A percentile compares a stretch with the other conserved stretches of the same genome.
These are phyloP conservation scores for Lacerta bilineata DNA, from an alignment of 2,797 vertebrate species.

Conservation along the genomic window DNA sequence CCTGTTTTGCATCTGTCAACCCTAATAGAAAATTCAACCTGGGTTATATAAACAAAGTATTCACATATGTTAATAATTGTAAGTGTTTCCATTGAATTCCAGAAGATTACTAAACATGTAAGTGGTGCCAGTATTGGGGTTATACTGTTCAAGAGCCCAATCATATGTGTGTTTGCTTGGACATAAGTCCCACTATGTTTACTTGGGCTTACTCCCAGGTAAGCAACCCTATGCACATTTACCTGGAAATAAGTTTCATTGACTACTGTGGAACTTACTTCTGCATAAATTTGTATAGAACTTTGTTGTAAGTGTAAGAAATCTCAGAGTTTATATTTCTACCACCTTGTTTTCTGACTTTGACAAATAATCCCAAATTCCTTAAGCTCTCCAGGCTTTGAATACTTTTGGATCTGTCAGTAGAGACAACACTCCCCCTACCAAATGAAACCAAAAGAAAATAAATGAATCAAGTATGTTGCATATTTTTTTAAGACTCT, in stretches of 20 bases:
- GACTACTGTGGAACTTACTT: not conserved
- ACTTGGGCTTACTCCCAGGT: not conserved
- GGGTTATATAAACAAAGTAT: too few relatives aligned
- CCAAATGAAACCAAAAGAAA: conserved; percentile 26
- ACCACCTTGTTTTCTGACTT: conserved; percentile 1
- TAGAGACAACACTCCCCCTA: conserved; percentile 24
- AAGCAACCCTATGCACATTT: not conserved
- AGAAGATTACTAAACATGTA: not conserved
- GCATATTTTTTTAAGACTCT: conserved; percentile 21
- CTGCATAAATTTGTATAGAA: not conserved
- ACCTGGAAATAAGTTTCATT: not conserved
- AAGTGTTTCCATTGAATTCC: not conserved
- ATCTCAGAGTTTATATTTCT: conserved; percentile 22
- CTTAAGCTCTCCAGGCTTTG: not conserved
- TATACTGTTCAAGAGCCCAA: not conserved
- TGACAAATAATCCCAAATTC: not conserved
- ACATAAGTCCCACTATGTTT: not conserved
- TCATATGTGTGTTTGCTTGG: not conserved
- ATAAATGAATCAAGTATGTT: conserved; percentile 40
- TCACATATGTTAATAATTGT: too few relatives aligned
- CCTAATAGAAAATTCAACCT: too few relatives aligned
- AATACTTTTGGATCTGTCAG: conserved; percentile 8
- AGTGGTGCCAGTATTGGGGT: not conserved
- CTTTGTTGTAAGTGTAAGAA: not conserved
- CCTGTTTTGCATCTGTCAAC: too few relatives aligned